Percentiles rank a stretch among this genome's conserved stretches.
phyloP scores from a whole-genome alignment of 2,888 invertebrate genomes.

The Thelaira solivaga region DNA sequence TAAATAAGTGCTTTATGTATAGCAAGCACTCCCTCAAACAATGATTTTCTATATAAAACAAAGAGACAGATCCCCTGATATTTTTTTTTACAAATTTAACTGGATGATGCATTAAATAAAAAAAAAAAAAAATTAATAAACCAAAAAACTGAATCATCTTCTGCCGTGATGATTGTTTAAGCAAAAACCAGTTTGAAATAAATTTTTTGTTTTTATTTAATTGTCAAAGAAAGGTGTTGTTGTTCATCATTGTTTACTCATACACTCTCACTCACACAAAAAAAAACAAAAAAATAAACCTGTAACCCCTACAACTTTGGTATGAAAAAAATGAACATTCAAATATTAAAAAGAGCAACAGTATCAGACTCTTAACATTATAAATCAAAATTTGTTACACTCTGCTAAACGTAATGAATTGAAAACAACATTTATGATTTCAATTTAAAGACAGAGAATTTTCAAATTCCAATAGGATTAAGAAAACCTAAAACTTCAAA shows the following conservation, averaged over 20 bases:
- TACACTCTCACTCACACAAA: too few relatives aligned
- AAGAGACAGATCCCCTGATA: too few relatives aligned
- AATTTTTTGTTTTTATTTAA: slow-evolving; percentile 9
- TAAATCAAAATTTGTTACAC: slow-evolving; percentile 59
- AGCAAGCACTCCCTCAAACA: slow-evolving; percentile 58
- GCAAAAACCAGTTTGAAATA: slow-evolving; percentile 33
- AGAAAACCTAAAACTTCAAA: too few relatives aligned
- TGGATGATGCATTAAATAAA: slow-evolving; percentile 48
- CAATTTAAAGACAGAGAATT: neutral
- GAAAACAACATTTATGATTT: neutral
- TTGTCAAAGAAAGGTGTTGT: slow-evolving; percentile 46
- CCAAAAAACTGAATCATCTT: slow-evolving; percentile 62
- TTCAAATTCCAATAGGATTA: too few relatives aligned
- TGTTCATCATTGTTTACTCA: neutral
- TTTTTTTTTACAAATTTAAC: slow-evolving; percentile 12
- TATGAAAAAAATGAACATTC: neutral
- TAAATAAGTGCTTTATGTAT: slow-evolving; percentile 1
- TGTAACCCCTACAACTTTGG: slow-evolving; percentile 41
- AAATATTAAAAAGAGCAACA: neutral
- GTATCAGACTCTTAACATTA: slow-evolving; percentile 27
- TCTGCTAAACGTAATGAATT: slow-evolving; percentile 26
- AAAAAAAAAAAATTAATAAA: too few relatives aligned
- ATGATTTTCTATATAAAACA: slow-evolving; percentile 34
- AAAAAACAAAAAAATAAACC: too few relatives aligned
- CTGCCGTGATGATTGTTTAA: slow-evolving; percentile 17